A percentile compares a stretch with the other conserved stretches of the same genome.
phyloP scores from a whole-genome alignment of 2,888 invertebrate species.

The Phengaris arion region DNA sequence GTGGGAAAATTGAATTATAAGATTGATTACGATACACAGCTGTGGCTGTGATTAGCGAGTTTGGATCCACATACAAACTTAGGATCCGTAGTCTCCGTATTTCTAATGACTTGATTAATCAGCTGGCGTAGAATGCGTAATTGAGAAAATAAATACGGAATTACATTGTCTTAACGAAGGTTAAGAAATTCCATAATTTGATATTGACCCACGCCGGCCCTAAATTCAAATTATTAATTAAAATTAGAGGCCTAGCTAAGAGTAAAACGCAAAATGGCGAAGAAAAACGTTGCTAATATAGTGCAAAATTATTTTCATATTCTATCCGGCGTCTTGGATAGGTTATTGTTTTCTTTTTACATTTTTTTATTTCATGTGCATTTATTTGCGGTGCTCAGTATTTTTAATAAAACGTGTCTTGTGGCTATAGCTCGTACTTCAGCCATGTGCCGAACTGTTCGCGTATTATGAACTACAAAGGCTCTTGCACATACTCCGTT shows the following conservation, averaged over 20 bases:
- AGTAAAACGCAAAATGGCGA: background rate
- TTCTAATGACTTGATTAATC: background rate
- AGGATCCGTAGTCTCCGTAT: background rate
- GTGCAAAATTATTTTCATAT: background rate
- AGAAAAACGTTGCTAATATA: background rate
- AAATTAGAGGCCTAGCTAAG: background rate
- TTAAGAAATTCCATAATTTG: background rate
- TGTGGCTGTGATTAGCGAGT: background rate
- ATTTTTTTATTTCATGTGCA: background rate
- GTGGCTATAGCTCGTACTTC: slow-evolving; percentile 7
- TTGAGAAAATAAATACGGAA: background rate
- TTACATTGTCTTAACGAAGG: background rate
- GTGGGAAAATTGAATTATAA: slow-evolving; percentile 23
- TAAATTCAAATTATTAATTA: background rate
- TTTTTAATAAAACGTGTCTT: slow-evolving; percentile 18
- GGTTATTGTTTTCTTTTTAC: background rate
- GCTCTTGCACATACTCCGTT: background rate
- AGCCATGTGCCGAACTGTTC: slow-evolving; percentile 26
- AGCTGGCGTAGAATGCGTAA: background rate
- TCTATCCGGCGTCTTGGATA: no score
- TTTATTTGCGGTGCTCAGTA: slow-evolving; percentile 3
- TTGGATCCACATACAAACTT: background rate
- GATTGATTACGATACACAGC: slow-evolving; percentile 18
- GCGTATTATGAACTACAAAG: slow-evolving; percentile 14
- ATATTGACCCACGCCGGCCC: background rate